Evolutionary conservation across 2,888 invertebrate genomes (phyloP).

Genomic region (Oligia latruncula): DNA sequence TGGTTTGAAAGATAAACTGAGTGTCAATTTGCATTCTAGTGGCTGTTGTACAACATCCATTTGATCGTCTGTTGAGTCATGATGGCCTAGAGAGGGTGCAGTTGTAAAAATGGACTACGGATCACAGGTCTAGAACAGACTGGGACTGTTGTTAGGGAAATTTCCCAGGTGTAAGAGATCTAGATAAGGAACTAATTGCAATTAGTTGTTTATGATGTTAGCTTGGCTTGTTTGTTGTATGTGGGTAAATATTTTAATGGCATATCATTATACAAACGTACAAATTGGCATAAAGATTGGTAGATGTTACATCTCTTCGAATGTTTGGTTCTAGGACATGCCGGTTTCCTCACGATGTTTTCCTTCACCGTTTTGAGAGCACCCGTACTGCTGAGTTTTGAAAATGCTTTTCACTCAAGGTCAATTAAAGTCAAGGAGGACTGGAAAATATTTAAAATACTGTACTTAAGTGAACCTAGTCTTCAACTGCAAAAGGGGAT

Average conservation of each 20-base stretch:
- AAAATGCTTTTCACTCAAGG: background rate
- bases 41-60: background rate
- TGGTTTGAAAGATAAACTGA: slow-evolving; percentile 42
- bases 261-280: slow-evolving; percentile 11
- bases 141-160: background rate
- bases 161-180: slow-evolving; percentile 3
- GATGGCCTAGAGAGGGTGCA: background rate
- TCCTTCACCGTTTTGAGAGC: too few relatives aligned
- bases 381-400: background rate
- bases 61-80: slow-evolving; percentile 12
- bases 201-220: slow-evolving; percentile 19
- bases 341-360: too few relatives aligned
- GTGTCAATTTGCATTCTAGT: slow-evolving; percentile 46
- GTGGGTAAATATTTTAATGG: background rate
- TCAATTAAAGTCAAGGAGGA: background rate
- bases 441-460: background rate
- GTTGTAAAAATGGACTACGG: background rate
- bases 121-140: background rate
- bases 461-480: background rate
- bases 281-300: slow-evolving; percentile 5
- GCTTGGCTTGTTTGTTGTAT: background rate
- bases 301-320: too few relatives aligned
- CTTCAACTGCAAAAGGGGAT: slow-evolving; percentile 8
- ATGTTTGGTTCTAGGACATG: too few relatives aligned
- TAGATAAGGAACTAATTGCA: slow-evolving; percentile 33